A percentile compares a stretch with the other conserved stretches of the same genome.
These are phyloP conservation scores for Microvelia longipes DNA, from an alignment of 1,140 invertebrate genomes.

Conservation along the genomic window DNA sequence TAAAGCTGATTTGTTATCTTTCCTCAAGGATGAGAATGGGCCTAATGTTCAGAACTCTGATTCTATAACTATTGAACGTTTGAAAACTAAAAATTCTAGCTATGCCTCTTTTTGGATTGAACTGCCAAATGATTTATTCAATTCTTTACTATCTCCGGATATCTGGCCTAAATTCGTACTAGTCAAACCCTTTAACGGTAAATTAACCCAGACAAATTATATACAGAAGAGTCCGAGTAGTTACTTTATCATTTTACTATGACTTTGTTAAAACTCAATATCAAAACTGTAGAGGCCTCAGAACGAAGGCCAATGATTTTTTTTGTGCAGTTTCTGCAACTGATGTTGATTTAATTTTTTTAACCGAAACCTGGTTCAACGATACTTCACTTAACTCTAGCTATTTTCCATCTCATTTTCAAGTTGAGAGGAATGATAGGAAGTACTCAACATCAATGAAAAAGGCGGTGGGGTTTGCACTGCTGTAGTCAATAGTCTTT, in stretches of 20 bases:
- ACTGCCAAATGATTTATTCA: neutral
- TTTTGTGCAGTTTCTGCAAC: neutral
- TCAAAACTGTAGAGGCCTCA: neutral
- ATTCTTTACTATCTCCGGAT: neutral
- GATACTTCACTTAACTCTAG: neutral
- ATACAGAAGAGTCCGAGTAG: neutral
- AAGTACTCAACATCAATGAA: neutral
- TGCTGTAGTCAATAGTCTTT: neutral
- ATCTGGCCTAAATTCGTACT: neutral
- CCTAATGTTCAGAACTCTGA: neutral
- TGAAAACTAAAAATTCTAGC: neutral
- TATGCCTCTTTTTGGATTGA: neutral
- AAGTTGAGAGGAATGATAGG: neutral
- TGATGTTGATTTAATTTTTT: neutral
- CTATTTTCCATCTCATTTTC: neutral
- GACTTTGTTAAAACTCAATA: neutral
- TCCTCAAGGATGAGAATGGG: neutral
- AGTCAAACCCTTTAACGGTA: neutral
- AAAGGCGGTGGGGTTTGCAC: neutral
- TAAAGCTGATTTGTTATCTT: neutral
- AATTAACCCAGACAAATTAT: neutral
- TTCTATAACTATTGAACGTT: neutral
- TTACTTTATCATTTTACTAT: neutral
- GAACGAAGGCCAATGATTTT: neutral
- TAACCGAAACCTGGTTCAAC: neutral